Evolutionary conservation across 1,140 invertebrate genomes (phyloP), one percentile per base, ranked within the genome.

Genomic region (Drosophila ananassae): DNA sequence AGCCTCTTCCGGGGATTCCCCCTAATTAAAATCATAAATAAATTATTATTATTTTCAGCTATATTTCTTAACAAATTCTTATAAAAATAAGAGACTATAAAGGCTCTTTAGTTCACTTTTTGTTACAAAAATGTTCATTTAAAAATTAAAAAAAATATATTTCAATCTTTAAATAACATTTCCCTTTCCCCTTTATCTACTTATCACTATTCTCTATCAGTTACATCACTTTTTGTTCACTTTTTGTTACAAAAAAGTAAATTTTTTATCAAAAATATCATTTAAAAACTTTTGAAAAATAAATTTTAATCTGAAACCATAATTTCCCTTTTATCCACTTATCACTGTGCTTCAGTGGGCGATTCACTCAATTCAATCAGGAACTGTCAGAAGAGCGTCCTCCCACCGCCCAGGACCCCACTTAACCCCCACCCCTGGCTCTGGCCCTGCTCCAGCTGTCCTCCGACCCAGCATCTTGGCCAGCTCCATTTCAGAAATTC

Each of bases 321-420:
- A 9, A 34, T 9, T 10, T 37, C 10, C 34, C 3, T 3, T 5
- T 3, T 17, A 34, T 2, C 21, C 5, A 51, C 4, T 10, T 9
- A 25, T 10, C 21, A 25, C 63, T 67, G 63, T 64, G 9, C 0
- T 28, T 9, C 32, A 39, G 13, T 39, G 56, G 22, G 25, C 34
- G 62, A 63, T 66, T 66, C 63, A 41, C 46, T 51, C 58, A 64
- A 67, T 67, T 63, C 63, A 67, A 67, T 67, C 63, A 67, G 47
- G 63, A 62, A 63, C 47, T 52, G 63, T 67, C 63, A 63, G 63
- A 7, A 63, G 34, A 32, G 47, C 25, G 17, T 9, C 30, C 10
- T 8, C 48, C 25, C 39, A 22, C 52, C 10, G 2, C 46, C 12
- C 12, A 9, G 1, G 0, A 7, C 34, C 8, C 34, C 28, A 7